phyloP scores from a whole-genome alignment of 2,888 invertebrate species.

The Noctua fimbriata region DNA sequence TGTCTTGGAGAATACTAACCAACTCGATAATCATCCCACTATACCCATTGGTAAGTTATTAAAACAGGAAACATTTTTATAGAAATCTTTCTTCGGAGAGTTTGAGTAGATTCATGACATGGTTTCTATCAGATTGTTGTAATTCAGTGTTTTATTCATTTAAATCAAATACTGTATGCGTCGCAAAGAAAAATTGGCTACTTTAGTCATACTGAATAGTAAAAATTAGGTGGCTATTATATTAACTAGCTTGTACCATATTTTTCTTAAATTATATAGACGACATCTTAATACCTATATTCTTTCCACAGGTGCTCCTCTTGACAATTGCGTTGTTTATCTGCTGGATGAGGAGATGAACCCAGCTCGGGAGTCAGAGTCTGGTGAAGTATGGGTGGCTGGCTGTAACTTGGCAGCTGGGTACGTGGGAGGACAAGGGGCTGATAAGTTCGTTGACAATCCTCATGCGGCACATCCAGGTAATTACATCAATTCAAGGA shows the following conservation, averaged over 20 bases:
- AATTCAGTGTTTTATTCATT: neutral
- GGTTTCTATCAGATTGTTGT: neutral
- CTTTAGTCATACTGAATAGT: neutral
- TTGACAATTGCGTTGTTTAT: conserved; percentile 95
- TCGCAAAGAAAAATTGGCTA: neutral
- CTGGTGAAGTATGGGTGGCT: conserved; percentile 95
- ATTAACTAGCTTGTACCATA: neutral
- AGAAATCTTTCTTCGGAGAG: neutral
- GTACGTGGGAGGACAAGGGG: conserved; percentile 94
- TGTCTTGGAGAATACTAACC: conserved; percentile 91
- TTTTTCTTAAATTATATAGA: neutral
- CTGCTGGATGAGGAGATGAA: conserved; percentile 94
- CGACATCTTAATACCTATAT: neutral
- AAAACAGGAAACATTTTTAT: neutral
- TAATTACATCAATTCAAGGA: conserved; percentile 53
- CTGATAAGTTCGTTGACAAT: conserved; percentile 94
- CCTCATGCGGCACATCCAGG: conserved; percentile 91
- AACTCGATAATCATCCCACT: conserved; percentile 91
- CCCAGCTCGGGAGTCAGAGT: conserved; percentile 93
- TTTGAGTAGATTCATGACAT: neutral
- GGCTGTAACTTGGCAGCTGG: conserved; percentile 95
- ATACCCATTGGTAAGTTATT: conserved; percentile 94
- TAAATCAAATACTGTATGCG: neutral
- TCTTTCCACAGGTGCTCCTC: conserved; percentile 91
- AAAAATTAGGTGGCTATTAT: neutral